These are phyloP conservation scores for Nibea albiflora DNA, from an alignment of 2,113 vertebrate genomes.

Conservation along the genomic window DNA sequence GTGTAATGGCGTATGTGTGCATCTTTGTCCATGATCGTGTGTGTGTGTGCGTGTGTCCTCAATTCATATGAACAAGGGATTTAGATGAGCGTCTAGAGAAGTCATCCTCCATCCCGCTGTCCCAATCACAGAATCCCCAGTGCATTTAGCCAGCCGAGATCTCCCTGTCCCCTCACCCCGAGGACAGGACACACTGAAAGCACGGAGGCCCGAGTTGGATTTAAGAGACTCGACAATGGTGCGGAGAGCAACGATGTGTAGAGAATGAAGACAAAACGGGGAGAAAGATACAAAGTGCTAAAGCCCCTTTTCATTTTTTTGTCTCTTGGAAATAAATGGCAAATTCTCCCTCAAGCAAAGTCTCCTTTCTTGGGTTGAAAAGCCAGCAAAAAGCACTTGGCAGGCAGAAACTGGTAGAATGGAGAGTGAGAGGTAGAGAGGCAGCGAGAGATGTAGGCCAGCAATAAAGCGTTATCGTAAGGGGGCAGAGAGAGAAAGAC, in stretches of 20 bases:
- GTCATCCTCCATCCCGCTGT: slow-evolving; percentile 41
- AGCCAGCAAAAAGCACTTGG: slow-evolving; percentile 70
- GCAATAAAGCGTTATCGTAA: slow-evolving; percentile 61
- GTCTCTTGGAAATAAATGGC: slow-evolving; percentile 77
- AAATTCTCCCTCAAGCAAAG: slow-evolving; percentile 78
- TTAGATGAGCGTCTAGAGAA: slow-evolving; percentile 47
- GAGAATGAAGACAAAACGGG: slow-evolving; percentile 70
- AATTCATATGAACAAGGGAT: slow-evolving; percentile 36
- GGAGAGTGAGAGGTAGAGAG: slow-evolving; percentile 48
- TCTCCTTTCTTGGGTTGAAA: slow-evolving; percentile 71
- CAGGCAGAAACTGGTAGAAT: slow-evolving; percentile 53
- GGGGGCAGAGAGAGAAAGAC: slow-evolving; percentile 56
- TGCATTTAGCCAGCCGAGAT: slow-evolving; percentile 53
- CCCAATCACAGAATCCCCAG: slow-evolving; percentile 41
- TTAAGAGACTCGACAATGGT: slow-evolving; percentile 59
- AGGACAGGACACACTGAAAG: slow-evolving; percentile 65
- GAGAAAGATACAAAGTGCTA: slow-evolving; percentile 64
- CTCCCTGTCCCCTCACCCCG: slow-evolving; percentile 49
- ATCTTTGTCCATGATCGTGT: slow-evolving; percentile 27
- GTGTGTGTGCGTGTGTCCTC: slow-evolving; percentile 11
- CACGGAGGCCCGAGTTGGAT: slow-evolving; percentile 62
- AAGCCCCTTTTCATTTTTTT: slow-evolving; percentile 66
- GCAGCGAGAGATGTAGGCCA: slow-evolving; percentile 67
- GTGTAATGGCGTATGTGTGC: not conserved
- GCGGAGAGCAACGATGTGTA: slow-evolving; percentile 64